phyloP scores from a whole-genome alignment of 2,113 vertebrate species.

The Penelope pileata region DNA sequence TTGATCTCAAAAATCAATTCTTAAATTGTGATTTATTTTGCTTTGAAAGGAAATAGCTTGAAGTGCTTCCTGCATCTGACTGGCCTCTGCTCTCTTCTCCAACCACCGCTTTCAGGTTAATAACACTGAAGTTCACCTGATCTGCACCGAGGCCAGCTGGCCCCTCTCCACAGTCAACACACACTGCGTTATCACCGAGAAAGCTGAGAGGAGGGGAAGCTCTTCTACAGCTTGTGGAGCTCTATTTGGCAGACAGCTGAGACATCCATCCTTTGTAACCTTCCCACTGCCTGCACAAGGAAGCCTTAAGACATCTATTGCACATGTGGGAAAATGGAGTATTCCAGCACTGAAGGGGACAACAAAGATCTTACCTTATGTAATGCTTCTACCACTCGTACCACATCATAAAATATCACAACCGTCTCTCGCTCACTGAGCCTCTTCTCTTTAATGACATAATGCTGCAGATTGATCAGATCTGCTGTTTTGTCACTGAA shows the following conservation, averaged over 20 bases:
- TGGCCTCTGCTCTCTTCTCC: not conserved
- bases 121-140: not conserved
- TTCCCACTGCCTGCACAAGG: not conserved
- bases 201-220: not conserved
- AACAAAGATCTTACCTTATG: constrained; percentile 85
- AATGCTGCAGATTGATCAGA: constrained; percentile 98
- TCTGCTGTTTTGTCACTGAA: constrained; percentile 97
- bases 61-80: not conserved
- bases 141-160: not conserved
- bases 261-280: not conserved
- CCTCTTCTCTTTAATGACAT: constrained; percentile 98
- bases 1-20: not conserved
- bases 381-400: constrained; percentile 95
- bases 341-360: not conserved
- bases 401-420: constrained; percentile 98
- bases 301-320: not conserved
- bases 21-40: not conserved
- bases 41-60: not conserved
- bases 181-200: fast-evolving
- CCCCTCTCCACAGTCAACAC: not conserved
- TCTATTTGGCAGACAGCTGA: not conserved
- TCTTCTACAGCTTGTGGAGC: no score
- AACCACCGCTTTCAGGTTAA: not conserved
- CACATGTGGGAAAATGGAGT: fast-evolving
- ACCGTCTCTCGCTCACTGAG: constrained; percentile 95